Percentiles rank a stretch among this genome's conserved stretches.
phyloP scores from a whole-genome alignment of 1,140 invertebrate genomes.

The Drosophila azteca region DNA sequence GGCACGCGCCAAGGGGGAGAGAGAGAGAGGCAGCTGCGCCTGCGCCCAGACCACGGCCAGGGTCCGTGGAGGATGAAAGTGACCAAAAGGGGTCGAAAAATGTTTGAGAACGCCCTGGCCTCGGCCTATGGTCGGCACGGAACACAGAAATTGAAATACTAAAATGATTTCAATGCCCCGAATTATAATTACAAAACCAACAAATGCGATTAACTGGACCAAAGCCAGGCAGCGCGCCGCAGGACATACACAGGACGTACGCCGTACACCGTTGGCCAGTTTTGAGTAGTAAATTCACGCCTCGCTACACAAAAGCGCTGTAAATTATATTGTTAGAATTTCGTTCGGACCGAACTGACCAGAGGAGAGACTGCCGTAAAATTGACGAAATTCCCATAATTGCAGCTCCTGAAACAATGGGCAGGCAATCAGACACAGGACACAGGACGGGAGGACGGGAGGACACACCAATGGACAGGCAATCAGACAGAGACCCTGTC shows the following conservation, averaged over 20 bases:
- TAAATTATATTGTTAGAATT: conserved; percentile 76
- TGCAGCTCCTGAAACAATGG: conserved; percentile 69
- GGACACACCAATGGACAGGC: background rate
- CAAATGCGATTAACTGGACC: conserved; percentile 72
- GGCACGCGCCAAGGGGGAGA: conserved; percentile 47
- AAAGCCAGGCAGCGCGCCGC: conserved; percentile 26
- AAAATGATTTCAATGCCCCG: conserved; percentile 63
- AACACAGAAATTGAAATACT: conserved; percentile 74
- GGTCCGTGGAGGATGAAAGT: conserved; percentile 23
- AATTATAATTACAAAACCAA: conserved; percentile 71
- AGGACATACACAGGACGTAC: conserved; percentile 13
- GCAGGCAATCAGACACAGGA: conserved; percentile 25
- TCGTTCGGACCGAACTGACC: conserved; percentile 36
- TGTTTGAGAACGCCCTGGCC: conserved; percentile 17
- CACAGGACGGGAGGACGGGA: background rate
- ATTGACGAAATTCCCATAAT: conserved; percentile 60
- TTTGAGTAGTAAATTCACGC: conserved; percentile 72
- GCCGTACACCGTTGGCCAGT: conserved; percentile 19
- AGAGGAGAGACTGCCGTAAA: conserved; percentile 32
- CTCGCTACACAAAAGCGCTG: conserved; percentile 82
- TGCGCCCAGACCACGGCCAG: conserved; percentile 43
- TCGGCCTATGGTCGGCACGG: conserved; percentile 59
- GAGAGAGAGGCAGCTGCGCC: conserved; percentile 44
- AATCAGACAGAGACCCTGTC: conserved; percentile 20
- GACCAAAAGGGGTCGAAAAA: conserved; percentile 62